Conservation (phyloP, 64 coral and sea anemone genomes). For the Astreopora myriophthalma region DNA sequence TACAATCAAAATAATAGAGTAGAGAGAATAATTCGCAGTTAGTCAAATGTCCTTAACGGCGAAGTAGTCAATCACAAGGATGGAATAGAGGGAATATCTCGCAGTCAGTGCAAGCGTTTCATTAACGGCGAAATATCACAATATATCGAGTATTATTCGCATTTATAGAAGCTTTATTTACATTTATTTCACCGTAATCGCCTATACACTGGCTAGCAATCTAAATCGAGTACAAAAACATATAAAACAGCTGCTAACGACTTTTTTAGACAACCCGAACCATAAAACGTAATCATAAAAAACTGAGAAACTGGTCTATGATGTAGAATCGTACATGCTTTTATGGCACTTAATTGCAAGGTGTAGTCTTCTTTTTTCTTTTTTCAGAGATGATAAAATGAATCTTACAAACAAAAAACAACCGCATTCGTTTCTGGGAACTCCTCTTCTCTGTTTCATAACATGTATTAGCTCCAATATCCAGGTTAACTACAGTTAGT, state of each 20-base stretch:
- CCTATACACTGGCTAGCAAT: background rate
- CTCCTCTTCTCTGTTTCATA: background rate
- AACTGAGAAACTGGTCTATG: background rate
- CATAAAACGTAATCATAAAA: slow-evolving; percentile 34
- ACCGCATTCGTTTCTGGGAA: background rate
- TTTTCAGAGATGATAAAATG: background rate
- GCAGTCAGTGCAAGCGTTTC: background rate
- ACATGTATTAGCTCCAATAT: background rate
- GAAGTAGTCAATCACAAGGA: background rate
- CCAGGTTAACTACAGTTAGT: background rate
- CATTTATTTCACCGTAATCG: background rate
- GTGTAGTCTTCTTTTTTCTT: background rate
- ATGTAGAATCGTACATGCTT: background rate
- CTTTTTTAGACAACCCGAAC: slow-evolving; percentile 31
- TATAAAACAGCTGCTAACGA: slow-evolving; percentile 35
- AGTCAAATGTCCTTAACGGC: background rate
- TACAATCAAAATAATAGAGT: background rate
- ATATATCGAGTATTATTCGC: background rate
- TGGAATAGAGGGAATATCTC: background rate
- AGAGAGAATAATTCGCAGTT: background rate
- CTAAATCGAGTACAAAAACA: slow-evolving; percentile 40
- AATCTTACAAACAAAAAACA: background rate
- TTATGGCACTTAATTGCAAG: background rate
- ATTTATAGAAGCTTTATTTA: background rate
- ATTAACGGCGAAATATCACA: background rate